Evolutionary conservation across 2,113 vertebrate genomes (phyloP), one percentile per base, ranked within the genome.

Genomic region (Dromas ardeola): DNA sequence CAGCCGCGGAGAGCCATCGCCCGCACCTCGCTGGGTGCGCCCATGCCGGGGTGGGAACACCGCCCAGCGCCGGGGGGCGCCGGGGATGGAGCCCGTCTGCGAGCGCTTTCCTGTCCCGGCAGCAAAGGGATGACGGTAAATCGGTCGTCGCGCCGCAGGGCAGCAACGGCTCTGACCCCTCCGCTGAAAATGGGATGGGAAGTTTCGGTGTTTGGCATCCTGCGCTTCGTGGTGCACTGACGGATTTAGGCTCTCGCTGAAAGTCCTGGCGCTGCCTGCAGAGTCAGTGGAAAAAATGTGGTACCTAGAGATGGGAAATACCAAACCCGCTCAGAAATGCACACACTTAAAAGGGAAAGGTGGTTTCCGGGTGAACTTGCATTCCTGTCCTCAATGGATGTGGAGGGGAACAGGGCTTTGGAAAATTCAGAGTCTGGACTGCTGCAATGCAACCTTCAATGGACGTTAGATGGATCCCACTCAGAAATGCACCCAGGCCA

Each of bases 291-390:
- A 97, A 96, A 97, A 96, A 93, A 96, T 83, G 72, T 78, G 85
- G 66, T 88, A 58, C 87, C 89, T 61, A 91, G 84, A 93, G 91
- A 97, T 94, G 93, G 89, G 91, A 97, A 97, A 97, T 96, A 88
- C 93, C 94, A 91, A 88, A 91, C 45, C 29, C 1, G 4, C 78
- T 86, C 82, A 94, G 73, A 95, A 88, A 94, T 74, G 71, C 7
- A 0, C 36, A 91, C 72, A 6, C 67, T 93, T 93, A 13, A 95
- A 97, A 95, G 89, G 50, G 93, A 96, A 95, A 97, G 93, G 93
- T 69, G 27, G n/a, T 93, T 97, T 96, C 91, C 55, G 58, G 92
- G 78, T 96, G 90, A 90, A 65, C 67, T 79, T 36, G 78, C 71
- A 81, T 96, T 94, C 89, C 92, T 93, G 71, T 53, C 66, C 62